Evolutionary conservation across 2,797 vertebrate genomes (phyloP), one percentile per base, ranked within the genome.

Genomic region (Pyrocephalus nanus): DNA sequence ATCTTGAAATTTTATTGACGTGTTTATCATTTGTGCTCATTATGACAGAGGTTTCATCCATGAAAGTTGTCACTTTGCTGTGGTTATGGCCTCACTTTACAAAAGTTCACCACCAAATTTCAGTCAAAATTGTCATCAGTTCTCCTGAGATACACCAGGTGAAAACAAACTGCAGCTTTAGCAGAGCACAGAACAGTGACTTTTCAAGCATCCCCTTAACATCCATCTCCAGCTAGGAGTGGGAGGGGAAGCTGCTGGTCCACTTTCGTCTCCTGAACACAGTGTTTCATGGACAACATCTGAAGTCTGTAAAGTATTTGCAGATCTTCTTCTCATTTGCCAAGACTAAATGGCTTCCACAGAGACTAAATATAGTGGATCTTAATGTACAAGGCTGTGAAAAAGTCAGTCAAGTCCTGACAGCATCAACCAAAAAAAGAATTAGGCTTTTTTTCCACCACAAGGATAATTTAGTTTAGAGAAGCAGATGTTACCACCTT

Each of bases 401-500:
- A 76, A 76, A 92, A 82, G 45, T 62, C 58, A 88, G 55, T 88
- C 53, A 95, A 70, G 32, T 79, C 64, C 64, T 64, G 58, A 86
- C 73, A 90, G 70, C 2, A 2, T 29, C 94, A 91, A 73, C 15
- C 29, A 81, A 87, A 4, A 84, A 4, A 84, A 82, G 11, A 38
- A 38, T 76, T 1, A 51, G 3, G 10, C 6, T n/a, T 57, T 42
- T 47, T 79, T 73, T 30, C 4, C 6, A 8, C 12, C 38, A 20
- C 4, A 76, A 64, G 17, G 36, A 27, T 47, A 38, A 74, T 1
- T 8, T 73, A 43, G 25, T 40, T 84, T 84, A 61, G 51, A 54
- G 76, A 86, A 87, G 64, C 80, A 93, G 71, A 94, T 62, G 77
- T 94, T 95, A 92, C 40, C 55, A 76, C 64, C 48, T 90, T 78